Conservation (phyloP, 2,797 vertebrate species). For the Premnoplex brunnescens region DNA sequence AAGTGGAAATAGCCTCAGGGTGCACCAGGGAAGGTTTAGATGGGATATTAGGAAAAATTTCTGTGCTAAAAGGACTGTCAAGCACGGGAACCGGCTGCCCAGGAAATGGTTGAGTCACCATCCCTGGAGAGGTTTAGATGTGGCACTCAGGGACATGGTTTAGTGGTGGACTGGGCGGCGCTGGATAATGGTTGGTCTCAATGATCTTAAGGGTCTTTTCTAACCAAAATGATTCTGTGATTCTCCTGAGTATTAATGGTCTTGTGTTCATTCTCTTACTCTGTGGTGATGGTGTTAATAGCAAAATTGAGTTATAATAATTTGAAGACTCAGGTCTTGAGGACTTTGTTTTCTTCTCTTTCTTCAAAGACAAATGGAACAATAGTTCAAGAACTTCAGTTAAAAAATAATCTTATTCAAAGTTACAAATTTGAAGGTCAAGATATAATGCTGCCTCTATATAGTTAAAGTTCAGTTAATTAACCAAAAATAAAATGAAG, state of each 20-base stretch:
- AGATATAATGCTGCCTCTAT: too few relatives aligned
- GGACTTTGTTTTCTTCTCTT: not conserved
- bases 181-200: not conserved
- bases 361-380: not conserved
- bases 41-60: not conserved
- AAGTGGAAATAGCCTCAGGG: not conserved
- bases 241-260: not conserved
- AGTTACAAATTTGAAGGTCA: too few relatives aligned
- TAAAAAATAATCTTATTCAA: too few relatives aligned
- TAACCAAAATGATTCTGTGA: not conserved
- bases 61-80: not conserved
- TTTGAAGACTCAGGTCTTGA: not conserved
- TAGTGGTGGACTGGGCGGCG: not conserved
- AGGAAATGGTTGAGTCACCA: too few relatives aligned
- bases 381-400: too few relatives aligned
- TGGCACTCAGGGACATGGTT: not conserved
- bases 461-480: too few relatives aligned
- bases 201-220: not conserved
- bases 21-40: not conserved
- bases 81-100: not conserved
- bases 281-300: not conserved
- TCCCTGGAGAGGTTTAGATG: accelerated
- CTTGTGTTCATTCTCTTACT: not conserved
- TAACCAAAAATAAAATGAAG: too few relatives aligned
- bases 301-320: not conserved